Conservation (phyloP, 2,113 vertebrate species). For the Clarias macrocephalus region DNA sequence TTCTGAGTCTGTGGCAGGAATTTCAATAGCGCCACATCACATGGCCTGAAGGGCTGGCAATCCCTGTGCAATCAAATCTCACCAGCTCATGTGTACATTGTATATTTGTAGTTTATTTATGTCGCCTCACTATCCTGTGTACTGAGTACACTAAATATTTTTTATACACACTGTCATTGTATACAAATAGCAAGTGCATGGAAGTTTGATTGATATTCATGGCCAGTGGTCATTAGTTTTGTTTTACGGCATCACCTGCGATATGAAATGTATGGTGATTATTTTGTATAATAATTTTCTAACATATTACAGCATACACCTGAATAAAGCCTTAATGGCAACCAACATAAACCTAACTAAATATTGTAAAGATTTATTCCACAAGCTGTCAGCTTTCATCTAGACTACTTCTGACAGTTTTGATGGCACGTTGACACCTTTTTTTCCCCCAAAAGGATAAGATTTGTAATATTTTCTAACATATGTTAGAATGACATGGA, state of each 20-base stretch:
- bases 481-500: background rate
- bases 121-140: background rate
- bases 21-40: slow-evolving; percentile 68
- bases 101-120: slow-evolving; percentile 23
- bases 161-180: background rate
- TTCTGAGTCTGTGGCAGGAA: slow-evolving; percentile 53
- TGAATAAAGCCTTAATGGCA: background rate
- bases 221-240: background rate
- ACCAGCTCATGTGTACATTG: slow-evolving; percentile 29
- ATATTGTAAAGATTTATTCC: background rate
- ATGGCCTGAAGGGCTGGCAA: slow-evolving; percentile 55
- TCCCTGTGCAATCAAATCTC: slow-evolving; percentile 53
- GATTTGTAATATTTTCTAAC: background rate
- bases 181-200: background rate
- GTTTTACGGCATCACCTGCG: background rate
- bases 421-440: background rate
- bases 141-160: background rate
- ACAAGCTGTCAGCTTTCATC: background rate
- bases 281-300: background rate
- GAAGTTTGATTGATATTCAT: background rate
- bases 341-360: background rate
- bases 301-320: background rate
- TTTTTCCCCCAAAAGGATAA: background rate
- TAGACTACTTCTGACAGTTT: background rate
- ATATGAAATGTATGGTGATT: background rate